Evolutionary conservation across 2,113 vertebrate genomes (phyloP).

Genomic region (Crotalus viridis): DNA sequence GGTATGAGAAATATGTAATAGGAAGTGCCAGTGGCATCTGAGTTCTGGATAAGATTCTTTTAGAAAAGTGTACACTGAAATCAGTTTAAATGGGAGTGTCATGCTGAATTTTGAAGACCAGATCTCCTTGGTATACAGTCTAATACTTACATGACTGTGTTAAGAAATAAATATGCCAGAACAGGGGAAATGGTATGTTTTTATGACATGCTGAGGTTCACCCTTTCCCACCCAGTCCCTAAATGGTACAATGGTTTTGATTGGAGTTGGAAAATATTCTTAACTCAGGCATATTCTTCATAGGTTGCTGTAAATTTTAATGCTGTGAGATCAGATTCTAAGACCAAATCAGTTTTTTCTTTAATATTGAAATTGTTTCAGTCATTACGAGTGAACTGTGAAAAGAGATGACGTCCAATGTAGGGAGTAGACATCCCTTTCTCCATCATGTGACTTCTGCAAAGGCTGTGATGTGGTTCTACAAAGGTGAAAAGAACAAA

Average conservation of each 20-base stretch:
- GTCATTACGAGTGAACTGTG: slow-evolving; percentile 82
- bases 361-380: slow-evolving; percentile 69
- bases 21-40: slow-evolving; percentile 76
- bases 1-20: slow-evolving; percentile 71
- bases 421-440: slow-evolving; percentile 82
- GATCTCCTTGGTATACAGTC: slow-evolving; percentile 52
- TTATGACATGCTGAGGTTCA: slow-evolving; percentile 49
- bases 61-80: slow-evolving; percentile 67
- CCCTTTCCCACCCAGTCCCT: slow-evolving; percentile 41
- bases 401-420: slow-evolving; percentile 95
- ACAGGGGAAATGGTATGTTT: slow-evolving; percentile 57
- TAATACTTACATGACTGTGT: slow-evolving; percentile 61
- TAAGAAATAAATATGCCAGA: slow-evolving; percentile 57
- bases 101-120: slow-evolving; percentile 67
- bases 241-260: slow-evolving; percentile 58
- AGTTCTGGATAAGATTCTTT: slow-evolving; percentile 68
- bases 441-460: slow-evolving; percentile 99
- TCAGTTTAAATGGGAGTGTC: slow-evolving; percentile 69
- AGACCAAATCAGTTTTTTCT: slow-evolving; percentile 64
- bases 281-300: slow-evolving; percentile 64
- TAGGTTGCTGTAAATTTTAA: slow-evolving; percentile 56
- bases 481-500: slow-evolving; percentile 44
- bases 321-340: slow-evolving; percentile 71
- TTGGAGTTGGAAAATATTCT: slow-evolving; percentile 63
- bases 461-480: slow-evolving; percentile 98